These are phyloP conservation scores for Parnassius smintheus DNA, from an alignment of 2,888 invertebrate species.

Conservation along the genomic window DNA sequence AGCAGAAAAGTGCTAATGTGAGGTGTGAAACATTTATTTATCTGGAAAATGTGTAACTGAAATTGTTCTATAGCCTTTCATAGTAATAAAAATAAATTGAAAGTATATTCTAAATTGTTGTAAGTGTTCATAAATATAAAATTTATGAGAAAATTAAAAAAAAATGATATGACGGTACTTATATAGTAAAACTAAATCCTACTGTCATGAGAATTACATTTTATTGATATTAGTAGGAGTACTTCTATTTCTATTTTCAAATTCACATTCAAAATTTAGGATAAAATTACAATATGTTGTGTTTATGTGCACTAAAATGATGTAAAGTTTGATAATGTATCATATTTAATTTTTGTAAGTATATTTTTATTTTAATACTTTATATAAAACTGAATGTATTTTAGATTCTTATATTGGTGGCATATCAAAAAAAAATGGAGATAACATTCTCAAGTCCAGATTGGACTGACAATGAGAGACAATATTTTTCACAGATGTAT, in stretches of 20 bases:
- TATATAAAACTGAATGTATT: conserved; percentile 21
- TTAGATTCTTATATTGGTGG: conserved; percentile 33
- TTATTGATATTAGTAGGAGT: conserved; percentile 20
- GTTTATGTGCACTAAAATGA: conserved; percentile 13
- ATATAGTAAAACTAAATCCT: conserved; percentile 45
- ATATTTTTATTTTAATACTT: no score
- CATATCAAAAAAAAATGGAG: conserved; percentile 46
- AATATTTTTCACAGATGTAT: conserved; percentile 47
- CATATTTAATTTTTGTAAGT: no score
- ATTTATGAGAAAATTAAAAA: conserved; percentile 60
- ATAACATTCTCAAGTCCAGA: conserved; percentile 24
- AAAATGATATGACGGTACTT: conserved; percentile 43
- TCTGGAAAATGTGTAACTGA: neutral
- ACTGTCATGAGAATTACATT: conserved; percentile 46
- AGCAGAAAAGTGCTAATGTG: conserved; percentile 6
- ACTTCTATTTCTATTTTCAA: conserved; percentile 17
- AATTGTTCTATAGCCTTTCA: conserved; percentile 48
- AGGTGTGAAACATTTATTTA: conserved; percentile 10
- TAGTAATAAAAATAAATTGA: conserved; percentile 39
- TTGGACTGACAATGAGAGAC: conserved; percentile 53
- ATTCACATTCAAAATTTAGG: conserved; percentile 23
- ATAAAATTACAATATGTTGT: conserved; percentile 35
- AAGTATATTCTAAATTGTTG: conserved; percentile 75
- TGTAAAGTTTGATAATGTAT: conserved; percentile 3
- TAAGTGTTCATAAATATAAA: conserved; percentile 75